Evolutionary conservation across 2,113 vertebrate species (phyloP), one percentile per base, ranked within the genome.

Genomic region (Heloderma charlesbogerti): DNA sequence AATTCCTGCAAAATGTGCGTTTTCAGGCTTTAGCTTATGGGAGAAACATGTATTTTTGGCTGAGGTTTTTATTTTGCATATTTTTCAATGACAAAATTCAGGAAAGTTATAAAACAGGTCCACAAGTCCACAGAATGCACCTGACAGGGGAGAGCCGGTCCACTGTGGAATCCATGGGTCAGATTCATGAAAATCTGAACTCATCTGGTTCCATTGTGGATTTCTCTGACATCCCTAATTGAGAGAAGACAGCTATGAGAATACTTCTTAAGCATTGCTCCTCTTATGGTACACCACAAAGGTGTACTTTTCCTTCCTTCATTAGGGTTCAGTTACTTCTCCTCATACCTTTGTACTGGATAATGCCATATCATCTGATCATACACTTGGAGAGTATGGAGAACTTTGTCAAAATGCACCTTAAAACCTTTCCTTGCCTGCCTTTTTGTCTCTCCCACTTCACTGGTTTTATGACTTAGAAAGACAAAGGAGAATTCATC

Each of bases 401-500:
- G 63, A 80, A 72, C 69, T 10, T 57, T 51, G 48, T 83, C 16
- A 29, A 57, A 83, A 74, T 57, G 67, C 54, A 45, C 27, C 27
- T 13, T 37, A 0, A 57, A 82, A 82, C 37, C 48, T 48, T 83
- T 57, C 25, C 48, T 40, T 31, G 43, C 51, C 27, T 63, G 40
- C 37, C 22, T 72, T 69, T 9, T 22, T 31, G 22, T 90, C 25
- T 75, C n/a, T n/a, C n/a, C n/a, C 72, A 29, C 12, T 40, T 78
- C 71, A 77, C 22, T 78, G 15, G 29, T 77, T 90, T 77, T 75
- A 77, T 66, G 71, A 71, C 20, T 82, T n/a, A 89, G 16, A 63
- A 5, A 37, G 43, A 51, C 37, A 75, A 84, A 89, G 88, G 54
- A 66, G 43, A 92, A 81, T 87, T 84, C 81, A 66, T 91, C 48